Base-by-base conservation (phyloP, 23 tunicate species). In the Oikopleura vanhoeffeni region DNA sequence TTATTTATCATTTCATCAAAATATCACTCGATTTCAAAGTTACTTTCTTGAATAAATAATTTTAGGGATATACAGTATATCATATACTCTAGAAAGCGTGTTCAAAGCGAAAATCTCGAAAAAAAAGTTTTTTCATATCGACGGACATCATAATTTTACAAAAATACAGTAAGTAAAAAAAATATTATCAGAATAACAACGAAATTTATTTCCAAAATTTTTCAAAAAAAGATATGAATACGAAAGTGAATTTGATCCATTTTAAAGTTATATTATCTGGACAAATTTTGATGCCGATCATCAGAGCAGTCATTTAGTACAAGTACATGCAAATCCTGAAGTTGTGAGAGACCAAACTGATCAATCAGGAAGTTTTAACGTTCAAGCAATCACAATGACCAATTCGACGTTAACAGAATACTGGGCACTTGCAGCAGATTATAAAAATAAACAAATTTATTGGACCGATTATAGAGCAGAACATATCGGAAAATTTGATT, bases 291-390 rank as follows among this genome's bases (percentile, higher is more conserved):
- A 71, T 30, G 27, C 79, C 35, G 79, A 71, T 4, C 27, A 71
- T 32, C 79, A 71, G 35, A 71, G 79, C 79, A 71, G 79, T 32
- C 79, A 71, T 30, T 71, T 71, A 30, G 79, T 71, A 38, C 27
- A 71, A 67, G 0, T 85, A 39, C 58, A 87, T 41, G 99, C 99
- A 40, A 94, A 95, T 85, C 99, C 99, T 0, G 99, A 95, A 49
- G 75, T 95, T 40, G 91, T 95, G 3, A 84, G 85, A 40, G 83
- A 41, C 0, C 76, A 83, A 64, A 88, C 91, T 0, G 88, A 88
- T 57, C 49, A 40, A 32, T 40, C 76, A 13, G 91, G 88, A 1
- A 40, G 41, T 3, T 85, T 90, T 76, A 87, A 84, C 39, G 89
- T 89, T 18, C 40, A 87, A 0, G 86, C 83, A 1, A 40, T 95